Percentiles rank a stretch among this genome's conserved stretches.
Conservation (phyloP, 1,140 invertebrate genomes). For the Propsilocerus akamusi region DNA sequence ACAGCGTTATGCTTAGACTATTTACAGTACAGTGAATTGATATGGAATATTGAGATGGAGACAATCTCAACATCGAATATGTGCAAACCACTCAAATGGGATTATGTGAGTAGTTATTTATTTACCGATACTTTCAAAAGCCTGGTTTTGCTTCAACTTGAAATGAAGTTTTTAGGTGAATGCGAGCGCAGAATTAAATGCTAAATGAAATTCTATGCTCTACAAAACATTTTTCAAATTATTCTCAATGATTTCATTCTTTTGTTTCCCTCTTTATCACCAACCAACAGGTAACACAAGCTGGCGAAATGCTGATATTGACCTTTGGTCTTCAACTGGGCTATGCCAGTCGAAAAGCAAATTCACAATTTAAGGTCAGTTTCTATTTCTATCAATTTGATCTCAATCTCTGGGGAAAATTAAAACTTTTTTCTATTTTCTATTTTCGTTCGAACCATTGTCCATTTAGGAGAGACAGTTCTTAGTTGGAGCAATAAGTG, state of each 20-base stretch:
- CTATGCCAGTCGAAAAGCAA: constrained; percentile 63
- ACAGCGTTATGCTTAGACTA: constrained; percentile 48
- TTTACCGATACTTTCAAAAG: too few species aligned
- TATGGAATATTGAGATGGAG: constrained; percentile 16
- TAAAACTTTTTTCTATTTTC: not conserved
- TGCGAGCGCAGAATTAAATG: too few species aligned
- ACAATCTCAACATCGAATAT: constrained; percentile 31
- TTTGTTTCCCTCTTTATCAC: too few species aligned
- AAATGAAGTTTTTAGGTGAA: too few species aligned
- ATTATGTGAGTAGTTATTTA: constrained; percentile 55
- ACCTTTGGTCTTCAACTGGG: constrained; percentile 66
- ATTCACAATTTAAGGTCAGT: constrained; percentile 51
- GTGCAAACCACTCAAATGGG: constrained; percentile 71
- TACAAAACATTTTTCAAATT: too few species aligned
- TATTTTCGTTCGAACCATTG: not conserved
- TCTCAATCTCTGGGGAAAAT: constrained; percentile 3
- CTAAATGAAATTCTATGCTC: too few species aligned
- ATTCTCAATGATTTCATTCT: too few species aligned
- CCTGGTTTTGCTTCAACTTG: too few species aligned
- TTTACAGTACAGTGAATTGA: constrained; percentile 25
- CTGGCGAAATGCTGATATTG: constrained; percentile 65
- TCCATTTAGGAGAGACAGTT: constrained; percentile 54
- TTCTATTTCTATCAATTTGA: too few species aligned
- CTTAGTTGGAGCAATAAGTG: constrained; percentile 51
- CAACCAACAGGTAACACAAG: constrained; percentile 39